These are phyloP conservation scores for Phortica variegata DNA, from an alignment of 1,140 invertebrate species.

Conservation along the genomic window DNA sequence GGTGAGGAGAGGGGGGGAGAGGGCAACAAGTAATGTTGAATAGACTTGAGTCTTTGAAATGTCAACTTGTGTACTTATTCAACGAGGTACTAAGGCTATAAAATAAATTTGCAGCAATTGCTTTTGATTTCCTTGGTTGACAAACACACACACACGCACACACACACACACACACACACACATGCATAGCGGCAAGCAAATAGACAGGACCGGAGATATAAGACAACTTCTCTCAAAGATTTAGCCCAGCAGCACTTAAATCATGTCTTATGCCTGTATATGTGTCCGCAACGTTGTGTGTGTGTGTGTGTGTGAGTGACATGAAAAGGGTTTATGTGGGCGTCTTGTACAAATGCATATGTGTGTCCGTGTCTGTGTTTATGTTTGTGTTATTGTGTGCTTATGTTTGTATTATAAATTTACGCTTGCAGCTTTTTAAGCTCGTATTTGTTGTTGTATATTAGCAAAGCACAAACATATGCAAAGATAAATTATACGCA, in stretches of 20 bases:
- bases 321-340: conserved; percentile 1
- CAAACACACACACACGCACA: not conserved
- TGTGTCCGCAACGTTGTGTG: too few species aligned
- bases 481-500: conserved; percentile 53
- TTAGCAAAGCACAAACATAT: conserved; percentile 48
- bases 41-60: too few species aligned
- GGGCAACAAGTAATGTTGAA: too few species aligned
- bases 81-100: not conserved
- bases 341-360: too few species aligned
- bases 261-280: too few species aligned
- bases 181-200: too few species aligned
- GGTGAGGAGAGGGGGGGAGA: too few species aligned
- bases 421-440: not conserved
- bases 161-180: too few species aligned
- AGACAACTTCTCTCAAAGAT: too few species aligned
- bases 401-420: not conserved
- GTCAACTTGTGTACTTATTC: too few species aligned
- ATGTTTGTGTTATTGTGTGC: not conserved
- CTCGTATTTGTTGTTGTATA: conserved; percentile 28
- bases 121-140: not conserved
- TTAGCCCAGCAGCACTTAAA: too few species aligned
- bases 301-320: not conserved
- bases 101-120: conserved; percentile 4
- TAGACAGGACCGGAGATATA: too few species aligned
- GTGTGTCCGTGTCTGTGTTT: not conserved